Base-by-base conservation (phyloP, 1,140 invertebrate species). In the Mercenaria mercenaria region DNA sequence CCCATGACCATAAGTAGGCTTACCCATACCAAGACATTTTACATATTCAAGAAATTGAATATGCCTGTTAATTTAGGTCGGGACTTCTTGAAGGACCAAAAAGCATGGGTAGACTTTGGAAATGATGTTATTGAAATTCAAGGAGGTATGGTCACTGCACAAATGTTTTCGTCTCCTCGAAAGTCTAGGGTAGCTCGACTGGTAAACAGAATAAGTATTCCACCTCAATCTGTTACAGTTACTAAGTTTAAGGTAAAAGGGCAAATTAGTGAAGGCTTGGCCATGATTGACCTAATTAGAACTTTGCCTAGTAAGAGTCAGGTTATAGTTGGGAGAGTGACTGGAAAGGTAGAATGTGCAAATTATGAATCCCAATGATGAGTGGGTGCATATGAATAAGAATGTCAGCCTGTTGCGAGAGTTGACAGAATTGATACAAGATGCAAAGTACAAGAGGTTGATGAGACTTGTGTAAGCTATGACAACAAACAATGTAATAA, bases 1-100 rank as follows among this genome's bases (percentile, higher is more conserved):
- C n/a, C n/a, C n/a, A n/a, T n/a, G 39, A 64, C 59, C 23, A 82
- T 82, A 11, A 34, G 59, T n/a, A 61, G 80, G 18, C 32, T 52
- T 18, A 67, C 29, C 8, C n/a, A 64, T 20, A 64, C 37, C 10
- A 52, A 82, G n/a, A 82, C 52, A n/a, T 82, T 82, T 32, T 43
- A 82, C 41, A 37, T 82, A 11, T 82, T 82, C 29, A 82, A 64
- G 41, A 82, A 64, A 26, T 39, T 82, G 41, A 82, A 67, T 56
- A 26, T 34, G 13, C 64, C 80, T 34, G 52, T 82, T n/a, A 61
- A 64, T 8, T 67, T 64, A 29, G 80, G 80, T 82, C 11, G 29
- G 18, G 80, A 82, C 32, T 82, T n/a, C n/a, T n/a, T n/a, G n/a
- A n/a, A n/a, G n/a, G n/a, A n/a, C n/a, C n/a, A n/a, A n/a, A n/a